These are phyloP conservation scores for Anodontia alba DNA, from an alignment of 2,888 invertebrate genomes.

Conservation along the genomic window DNA sequence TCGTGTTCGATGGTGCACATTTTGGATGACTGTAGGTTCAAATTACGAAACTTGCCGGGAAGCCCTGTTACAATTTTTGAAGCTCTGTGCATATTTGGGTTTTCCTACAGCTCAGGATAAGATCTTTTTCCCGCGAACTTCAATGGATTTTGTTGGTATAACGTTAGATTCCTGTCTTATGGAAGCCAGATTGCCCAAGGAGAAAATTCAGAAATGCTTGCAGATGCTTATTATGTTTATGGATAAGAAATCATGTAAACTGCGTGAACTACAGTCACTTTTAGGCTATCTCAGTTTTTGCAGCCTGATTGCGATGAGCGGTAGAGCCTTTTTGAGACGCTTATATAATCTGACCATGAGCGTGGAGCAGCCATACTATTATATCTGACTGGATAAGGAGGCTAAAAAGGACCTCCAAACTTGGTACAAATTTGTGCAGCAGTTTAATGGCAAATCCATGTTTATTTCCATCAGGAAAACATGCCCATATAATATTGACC, in stretches of 20 bases:
- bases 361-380: constrained; percentile 9
- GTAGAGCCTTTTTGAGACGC: no score
- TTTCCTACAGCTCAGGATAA: constrained; percentile 18
- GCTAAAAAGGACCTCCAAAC: no score
- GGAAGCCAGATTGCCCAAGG: no score
- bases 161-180: no score
- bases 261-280: neutral
- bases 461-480: no score
- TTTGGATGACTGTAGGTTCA: constrained; percentile 25
- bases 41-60: neutral
- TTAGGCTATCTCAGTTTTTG: neutral
- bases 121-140: no score
- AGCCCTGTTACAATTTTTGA: no score
- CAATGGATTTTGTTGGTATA: no score
- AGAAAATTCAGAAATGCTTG: constrained; percentile 5
- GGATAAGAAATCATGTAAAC: neutral
- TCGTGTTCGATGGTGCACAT: constrained; percentile 29
- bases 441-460: constrained; percentile 21
- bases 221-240: neutral
- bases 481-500: no score
- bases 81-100: constrained; percentile 9
- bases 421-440: no score
- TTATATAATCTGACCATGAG: constrained; percentile 32
- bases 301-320: neutral
- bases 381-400: no score